Evolutionary conservation across 2,888 invertebrate genomes (phyloP).

Genomic region (Allolobophora icterica): DNA sequence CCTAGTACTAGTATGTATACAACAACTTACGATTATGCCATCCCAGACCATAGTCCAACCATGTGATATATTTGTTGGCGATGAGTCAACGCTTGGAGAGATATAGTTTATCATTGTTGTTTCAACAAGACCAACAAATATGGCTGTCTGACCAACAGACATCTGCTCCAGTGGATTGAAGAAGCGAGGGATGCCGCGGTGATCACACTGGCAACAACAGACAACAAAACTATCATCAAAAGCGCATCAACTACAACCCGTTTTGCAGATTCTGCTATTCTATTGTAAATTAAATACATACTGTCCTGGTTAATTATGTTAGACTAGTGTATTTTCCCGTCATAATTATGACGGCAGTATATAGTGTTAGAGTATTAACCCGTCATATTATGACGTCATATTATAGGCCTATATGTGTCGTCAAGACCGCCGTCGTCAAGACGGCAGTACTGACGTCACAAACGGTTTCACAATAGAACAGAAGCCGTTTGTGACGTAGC

Average conservation of each 20-base stretch:
- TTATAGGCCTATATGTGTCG: too few species aligned
- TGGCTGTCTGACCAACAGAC: slow-evolving; percentile 41
- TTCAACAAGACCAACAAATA: slow-evolving; percentile 42
- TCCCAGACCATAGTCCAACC: slow-evolving; percentile 28
- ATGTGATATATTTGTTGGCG: neutral
- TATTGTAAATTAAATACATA: neutral
- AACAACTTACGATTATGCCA: neutral
- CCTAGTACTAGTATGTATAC: neutral
- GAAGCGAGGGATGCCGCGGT: slow-evolving; percentile 44
- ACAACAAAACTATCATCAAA: neutral
- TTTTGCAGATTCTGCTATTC: neutral
- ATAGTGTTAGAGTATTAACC: too few species aligned
- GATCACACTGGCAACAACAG: slow-evolving; percentile 45
- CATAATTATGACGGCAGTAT: too few species aligned
- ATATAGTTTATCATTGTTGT: slow-evolving; percentile 5
- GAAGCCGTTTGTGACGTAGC: too few species aligned
- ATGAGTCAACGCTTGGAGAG: neutral
- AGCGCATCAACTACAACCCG: neutral
- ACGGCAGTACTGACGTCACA: too few species aligned
- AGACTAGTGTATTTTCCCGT: too few species aligned
- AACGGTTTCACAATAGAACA: too few species aligned
- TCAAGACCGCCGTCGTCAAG: too few species aligned
- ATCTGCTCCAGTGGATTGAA: slow-evolving; percentile 48
- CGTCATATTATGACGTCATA: too few species aligned
- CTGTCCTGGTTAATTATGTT: neutral